Evolutionary conservation across 2,888 invertebrate species (phyloP), one percentile per base, ranked within the genome.

Genomic region (Drosophila picticornis): DNA sequence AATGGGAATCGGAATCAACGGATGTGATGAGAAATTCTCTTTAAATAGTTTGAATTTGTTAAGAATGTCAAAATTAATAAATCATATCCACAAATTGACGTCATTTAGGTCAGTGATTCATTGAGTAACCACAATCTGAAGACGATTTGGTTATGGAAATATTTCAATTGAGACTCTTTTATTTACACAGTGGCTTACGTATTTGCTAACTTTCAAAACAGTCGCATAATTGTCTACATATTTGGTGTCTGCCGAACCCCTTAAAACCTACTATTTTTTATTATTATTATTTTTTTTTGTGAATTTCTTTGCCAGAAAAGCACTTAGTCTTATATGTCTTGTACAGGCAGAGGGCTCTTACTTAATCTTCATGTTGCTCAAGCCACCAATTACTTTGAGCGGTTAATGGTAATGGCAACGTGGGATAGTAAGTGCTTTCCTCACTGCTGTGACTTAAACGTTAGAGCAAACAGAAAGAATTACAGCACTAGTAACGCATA

Each of bases 311-410:
- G 32, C 27, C 56, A 32, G 56, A 72, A 53, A 65, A 79, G 63
- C 78, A 79, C 74, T 79, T 73, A 73, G 65, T 61, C 68, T 60
- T 68, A 68, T 74, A 50, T 74, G 34, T 7, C 74, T 53, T 27
- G 48, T 40, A 34, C 34, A 34, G 34, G 34, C 13, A 38, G 22
- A 69, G 31, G 63, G 36, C 32, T 69, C n/a, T 55, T 50, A 56
- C 55, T 60, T 34, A 53, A 70, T 72, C 62, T 70, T 65, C 67
- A 66, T 67, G 52, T 70, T 72, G 66, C 67, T 71, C 72, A 67
- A 61, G 75, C 55, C 72, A 76, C 78, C 81, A 85, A 90, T 85
- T 86, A 90, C 85, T 90, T 86, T 88, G 86, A 65, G 72, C 58
- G 72, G 85, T 57, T 69, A 72, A 70, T 46, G 64, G 60, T 55